Evolutionary conservation across 2,888 invertebrate genomes (phyloP).

Genomic region (Spilarctia lutea): DNA sequence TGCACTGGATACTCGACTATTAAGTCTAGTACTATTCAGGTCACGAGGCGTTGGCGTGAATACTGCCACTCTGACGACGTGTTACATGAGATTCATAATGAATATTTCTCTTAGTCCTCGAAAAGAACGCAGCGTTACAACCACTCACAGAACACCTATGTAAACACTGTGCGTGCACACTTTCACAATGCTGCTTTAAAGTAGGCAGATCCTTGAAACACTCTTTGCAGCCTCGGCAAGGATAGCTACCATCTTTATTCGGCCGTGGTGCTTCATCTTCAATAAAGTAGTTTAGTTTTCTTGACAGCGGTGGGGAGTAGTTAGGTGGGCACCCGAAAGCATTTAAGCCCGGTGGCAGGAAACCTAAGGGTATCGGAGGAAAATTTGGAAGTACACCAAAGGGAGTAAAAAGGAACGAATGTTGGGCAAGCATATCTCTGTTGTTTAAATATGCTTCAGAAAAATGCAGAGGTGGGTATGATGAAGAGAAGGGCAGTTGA

Average conservation of each 20-base stretch:
- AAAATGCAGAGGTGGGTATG: conserved; percentile 73
- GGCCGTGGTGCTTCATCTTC: conserved; percentile 89
- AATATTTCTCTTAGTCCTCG: conserved; percentile 91
- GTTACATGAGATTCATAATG: conserved; percentile 90
- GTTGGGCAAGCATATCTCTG: conserved; percentile 78
- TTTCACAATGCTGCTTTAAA: conserved; percentile 91
- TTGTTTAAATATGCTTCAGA: conserved; percentile 77
- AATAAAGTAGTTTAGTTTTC: conserved; percentile 86
- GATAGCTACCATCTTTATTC: conserved; percentile 89
- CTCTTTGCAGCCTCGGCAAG: conserved; percentile 90
- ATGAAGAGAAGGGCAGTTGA: conserved; percentile 67
- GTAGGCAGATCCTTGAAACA: conserved; percentile 87
- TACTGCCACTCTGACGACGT: conserved; percentile 72
- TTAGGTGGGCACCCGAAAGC: conserved; percentile 76
- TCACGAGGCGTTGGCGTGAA: conserved; percentile 73
- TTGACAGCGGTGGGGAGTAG: conserved; percentile 70
- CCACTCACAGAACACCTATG: conserved; percentile 92
- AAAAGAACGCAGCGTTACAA: conserved; percentile 92
- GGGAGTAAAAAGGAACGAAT: conserved; percentile 81
- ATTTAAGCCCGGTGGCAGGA: conserved; percentile 78
- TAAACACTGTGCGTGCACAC: conserved; percentile 89
- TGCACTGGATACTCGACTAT: conserved; percentile 67
- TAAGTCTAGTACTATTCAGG: conserved; percentile 53
- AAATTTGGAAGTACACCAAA: conserved; percentile 83
- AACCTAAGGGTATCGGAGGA: conserved; percentile 78